A percentile compares a stretch with the other conserved stretches of the same genome.
phyloP scores from a whole-genome alignment of 2,113 vertebrate species.

The Piprites chloris region DNA sequence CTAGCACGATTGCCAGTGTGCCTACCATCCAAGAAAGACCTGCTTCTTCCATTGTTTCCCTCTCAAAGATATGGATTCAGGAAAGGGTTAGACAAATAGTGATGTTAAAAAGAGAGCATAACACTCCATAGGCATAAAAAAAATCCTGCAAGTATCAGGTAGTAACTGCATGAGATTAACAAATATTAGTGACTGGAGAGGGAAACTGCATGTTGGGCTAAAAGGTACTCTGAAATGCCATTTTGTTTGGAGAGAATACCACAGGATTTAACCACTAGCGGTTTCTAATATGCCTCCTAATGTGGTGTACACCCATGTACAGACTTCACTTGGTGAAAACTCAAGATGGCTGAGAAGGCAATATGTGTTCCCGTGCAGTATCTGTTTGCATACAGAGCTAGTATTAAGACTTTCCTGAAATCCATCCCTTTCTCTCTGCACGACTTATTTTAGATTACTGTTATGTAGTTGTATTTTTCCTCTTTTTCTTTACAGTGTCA shows the following conservation, averaged over 20 bases:
- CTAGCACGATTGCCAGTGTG: neutral
- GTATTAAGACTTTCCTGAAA: neutral
- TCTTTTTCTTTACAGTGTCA: neutral
- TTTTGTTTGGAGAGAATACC: neutral
- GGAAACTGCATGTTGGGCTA: neutral
- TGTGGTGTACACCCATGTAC: rapidly evolving
- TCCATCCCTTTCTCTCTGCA: neutral
- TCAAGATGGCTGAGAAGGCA: rapidly evolving
- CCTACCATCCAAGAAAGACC: neutral
- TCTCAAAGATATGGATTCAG: neutral
- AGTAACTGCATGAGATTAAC: neutral
- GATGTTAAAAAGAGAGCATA: neutral
- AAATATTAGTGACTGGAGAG: neutral
- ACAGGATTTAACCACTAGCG: neutral
- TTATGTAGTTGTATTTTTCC: neutral
- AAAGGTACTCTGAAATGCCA: neutral
- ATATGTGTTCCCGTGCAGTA: neutral
- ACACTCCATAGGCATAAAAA: neutral
- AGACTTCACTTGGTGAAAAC: neutral
- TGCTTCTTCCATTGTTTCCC: neutral
- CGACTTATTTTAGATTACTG: neutral
- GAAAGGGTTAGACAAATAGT: neutral
- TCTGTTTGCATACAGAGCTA: neutral
- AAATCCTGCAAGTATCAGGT: neutral
- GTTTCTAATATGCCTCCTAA: neutral